Percentiles rank a stretch among this genome's conserved stretches.
These are phyloP conservation scores for Macroglossus sobrinus DNA, from an alignment of 2,113 vertebrate species.

Conservation along the genomic window DNA sequence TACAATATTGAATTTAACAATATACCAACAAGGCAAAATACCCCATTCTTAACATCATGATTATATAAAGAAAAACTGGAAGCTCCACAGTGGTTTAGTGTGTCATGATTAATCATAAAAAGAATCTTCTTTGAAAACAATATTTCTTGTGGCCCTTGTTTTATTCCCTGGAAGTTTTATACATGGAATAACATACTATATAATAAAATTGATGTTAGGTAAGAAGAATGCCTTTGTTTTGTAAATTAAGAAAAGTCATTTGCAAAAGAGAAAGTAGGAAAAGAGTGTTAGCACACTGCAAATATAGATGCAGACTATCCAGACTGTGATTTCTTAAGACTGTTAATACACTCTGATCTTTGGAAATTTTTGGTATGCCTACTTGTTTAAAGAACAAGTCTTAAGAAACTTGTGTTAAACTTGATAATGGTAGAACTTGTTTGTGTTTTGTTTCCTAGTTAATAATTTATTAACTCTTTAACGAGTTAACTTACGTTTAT, in stretches of 20 bases:
- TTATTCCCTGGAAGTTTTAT: neutral
- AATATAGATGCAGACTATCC: neutral
- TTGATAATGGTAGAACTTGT: neutral
- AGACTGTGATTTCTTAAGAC: neutral
- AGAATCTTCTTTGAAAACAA: neutral
- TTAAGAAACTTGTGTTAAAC: neutral
- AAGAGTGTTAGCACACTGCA: rapidly evolving
- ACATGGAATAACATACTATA: neutral
- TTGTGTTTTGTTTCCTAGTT: neutral
- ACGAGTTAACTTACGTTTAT: neutral
- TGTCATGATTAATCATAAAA: neutral
- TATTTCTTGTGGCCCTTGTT: neutral
- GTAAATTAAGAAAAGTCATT: neutral
- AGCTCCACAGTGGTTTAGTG: neutral
- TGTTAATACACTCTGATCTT: neutral
- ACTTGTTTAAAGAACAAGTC: neutral
- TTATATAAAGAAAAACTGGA: neutral
- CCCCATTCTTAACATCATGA: neutral
- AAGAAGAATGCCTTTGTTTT: neutral
- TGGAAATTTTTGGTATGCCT: neutral
- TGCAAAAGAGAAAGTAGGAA: neutral
- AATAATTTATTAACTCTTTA: neutral
- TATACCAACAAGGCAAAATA: neutral
- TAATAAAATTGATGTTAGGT: neutral
- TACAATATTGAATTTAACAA: neutral